Base-by-base conservation (phyloP, 2,888 invertebrate genomes). In the Druceiella hillmani region DNA sequence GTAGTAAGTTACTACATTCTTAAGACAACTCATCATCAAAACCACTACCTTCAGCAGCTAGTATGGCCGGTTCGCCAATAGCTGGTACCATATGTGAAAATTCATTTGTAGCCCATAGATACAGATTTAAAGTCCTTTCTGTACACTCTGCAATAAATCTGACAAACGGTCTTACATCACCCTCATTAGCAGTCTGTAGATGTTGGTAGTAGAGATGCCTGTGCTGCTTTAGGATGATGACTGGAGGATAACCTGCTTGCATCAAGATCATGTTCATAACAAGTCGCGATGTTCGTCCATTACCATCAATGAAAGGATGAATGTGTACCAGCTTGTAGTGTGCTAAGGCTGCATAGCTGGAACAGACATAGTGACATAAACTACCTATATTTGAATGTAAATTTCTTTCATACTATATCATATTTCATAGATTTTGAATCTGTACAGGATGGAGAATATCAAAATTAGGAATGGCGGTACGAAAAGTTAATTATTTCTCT, bases 251-350 rank as follows among this genome's bases (percentile, higher is more conserved):
- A 0, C 97, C 95, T 1, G 90, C 89, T 61, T 86, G 87, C 87
- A 98, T 89, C 17, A 98, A 75, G 45, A 98, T 81, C 50, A 94
- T 78, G 65, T 98, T 98, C 95, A 98, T 97, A 2, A 98, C 75
- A 14, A 98, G 74, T 16, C 98, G 77, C 9, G 94, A 92, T 1
- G 97, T 97, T 55, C 98, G 78, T 0, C 97, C 98, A 57, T 98
- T 98, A 31, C 98, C 97, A 62, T 98, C 97, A 2, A 86, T 78
- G 66, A 98, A 98, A 0, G 98, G 98, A 69, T 98, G 98, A 50
- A 98, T 94, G 57, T 89, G 88, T 0, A 98, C 98, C 28, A 98
- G 63, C 66, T 94, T 94, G 65, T 97, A 98, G 67, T 98, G 98
- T 0, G 94, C 95, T 36, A 97, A 66, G 1, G 98, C 97, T 33